Percentiles rank a stretch among this genome's conserved stretches.
These are phyloP conservation scores for Salticus scenicus DNA, from an alignment of 2,888 invertebrate species.

Conservation along the genomic window DNA sequence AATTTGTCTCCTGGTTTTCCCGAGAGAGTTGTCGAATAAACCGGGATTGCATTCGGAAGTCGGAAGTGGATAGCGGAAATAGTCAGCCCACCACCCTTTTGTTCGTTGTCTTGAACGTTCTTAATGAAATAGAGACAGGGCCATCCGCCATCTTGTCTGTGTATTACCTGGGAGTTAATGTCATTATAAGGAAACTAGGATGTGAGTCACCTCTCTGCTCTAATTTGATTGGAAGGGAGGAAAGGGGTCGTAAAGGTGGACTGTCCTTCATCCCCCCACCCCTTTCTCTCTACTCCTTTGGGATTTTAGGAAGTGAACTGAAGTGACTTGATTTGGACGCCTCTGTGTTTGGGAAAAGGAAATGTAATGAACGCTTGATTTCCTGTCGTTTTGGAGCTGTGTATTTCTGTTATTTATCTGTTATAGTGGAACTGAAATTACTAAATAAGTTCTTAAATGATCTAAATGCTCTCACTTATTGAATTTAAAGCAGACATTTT, in stretches of 20 bases:
- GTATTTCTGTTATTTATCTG: no score
- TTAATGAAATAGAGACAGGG: slow-evolving; percentile 17
- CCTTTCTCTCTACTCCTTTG: no score
- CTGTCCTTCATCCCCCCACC: not conserved
- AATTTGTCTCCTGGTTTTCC: slow-evolving; percentile 15
- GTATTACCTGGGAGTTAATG: slow-evolving; percentile 23
- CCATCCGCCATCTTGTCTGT: slow-evolving; percentile 7
- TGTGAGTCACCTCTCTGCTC: slow-evolving; percentile 11
- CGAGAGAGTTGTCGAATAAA: not conserved
- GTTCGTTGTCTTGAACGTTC: not conserved
- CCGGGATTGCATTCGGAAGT: slow-evolving; percentile 12
- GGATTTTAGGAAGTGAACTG: not conserved
- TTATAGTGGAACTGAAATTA: no score
- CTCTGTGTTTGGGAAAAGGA: not conserved
- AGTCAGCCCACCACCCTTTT: slow-evolving; percentile 13
- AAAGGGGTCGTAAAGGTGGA: not conserved
- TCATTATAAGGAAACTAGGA: not conserved
- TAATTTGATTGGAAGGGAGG: not conserved
- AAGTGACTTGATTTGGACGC: slow-evolving; percentile 10
- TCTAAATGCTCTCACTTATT: no score
- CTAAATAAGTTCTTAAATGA: no score
- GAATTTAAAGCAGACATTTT: no score
- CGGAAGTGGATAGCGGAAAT: slow-evolving; percentile 4
- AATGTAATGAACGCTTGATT: slow-evolving; percentile 2
- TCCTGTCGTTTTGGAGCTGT: not conserved